phyloP scores from a whole-genome alignment of 1,140 invertebrate species.

The Nasonia vitripennis region DNA sequence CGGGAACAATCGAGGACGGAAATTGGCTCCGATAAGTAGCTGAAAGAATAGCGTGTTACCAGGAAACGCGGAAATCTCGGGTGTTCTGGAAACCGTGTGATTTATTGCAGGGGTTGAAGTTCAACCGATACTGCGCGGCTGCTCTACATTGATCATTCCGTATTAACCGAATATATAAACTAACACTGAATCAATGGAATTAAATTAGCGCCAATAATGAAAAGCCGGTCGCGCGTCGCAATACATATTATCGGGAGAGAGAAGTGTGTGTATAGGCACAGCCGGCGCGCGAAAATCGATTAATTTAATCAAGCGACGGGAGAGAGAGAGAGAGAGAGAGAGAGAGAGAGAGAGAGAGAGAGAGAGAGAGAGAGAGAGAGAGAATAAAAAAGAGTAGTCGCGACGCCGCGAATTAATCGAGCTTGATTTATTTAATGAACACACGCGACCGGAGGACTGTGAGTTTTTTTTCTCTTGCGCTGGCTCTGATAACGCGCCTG shows the following conservation, averaged over 20 bases:
- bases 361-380: background rate
- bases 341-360: too few relatives aligned
- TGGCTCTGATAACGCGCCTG: too few relatives aligned
- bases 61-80: background rate
- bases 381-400: background rate
- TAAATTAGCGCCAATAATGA: background rate
- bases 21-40: background rate
- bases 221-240: background rate
- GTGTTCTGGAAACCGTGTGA: background rate
- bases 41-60: background rate
- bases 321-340: background rate
- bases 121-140: too few relatives aligned
- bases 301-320: background rate
- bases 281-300: conserved; percentile 9
- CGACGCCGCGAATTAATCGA: background rate
- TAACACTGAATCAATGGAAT: background rate
- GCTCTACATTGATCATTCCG: too few relatives aligned
- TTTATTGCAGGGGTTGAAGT: too few relatives aligned
- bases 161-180: too few relatives aligned
- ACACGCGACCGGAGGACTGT: background rate
- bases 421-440: background rate
- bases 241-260: background rate
- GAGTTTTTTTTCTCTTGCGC: too few relatives aligned
- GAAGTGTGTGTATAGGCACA: background rate
- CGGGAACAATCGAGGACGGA: background rate